These are phyloP conservation scores for Hemicrepidius hirtus DNA, from an alignment of 2,888 invertebrate species.

Conservation along the genomic window DNA sequence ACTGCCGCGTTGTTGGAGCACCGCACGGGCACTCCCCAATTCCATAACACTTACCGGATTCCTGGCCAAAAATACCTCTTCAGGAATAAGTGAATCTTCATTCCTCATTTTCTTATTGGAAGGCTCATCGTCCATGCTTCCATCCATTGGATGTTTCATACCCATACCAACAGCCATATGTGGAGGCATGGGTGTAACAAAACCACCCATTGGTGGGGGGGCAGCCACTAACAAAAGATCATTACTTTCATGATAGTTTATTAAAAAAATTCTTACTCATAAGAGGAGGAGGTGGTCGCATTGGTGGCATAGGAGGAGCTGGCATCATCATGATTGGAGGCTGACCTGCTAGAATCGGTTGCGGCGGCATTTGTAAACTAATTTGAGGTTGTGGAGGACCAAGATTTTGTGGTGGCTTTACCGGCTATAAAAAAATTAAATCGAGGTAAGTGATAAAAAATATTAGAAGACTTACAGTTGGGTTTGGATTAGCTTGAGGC, in stretches of 20 bases:
- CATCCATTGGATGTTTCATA: slow-evolving; percentile 73
- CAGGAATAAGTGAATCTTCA: slow-evolving; percentile 95
- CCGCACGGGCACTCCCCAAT: no score
- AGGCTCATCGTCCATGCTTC: slow-evolving; percentile 85
- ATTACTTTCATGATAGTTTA: not conserved
- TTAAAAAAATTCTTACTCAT: slow-evolving; percentile 71
- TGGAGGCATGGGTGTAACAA: slow-evolving; percentile 70
- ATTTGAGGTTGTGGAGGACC: slow-evolving; percentile 66
- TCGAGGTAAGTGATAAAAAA: no score
- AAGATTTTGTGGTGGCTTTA: slow-evolving; percentile 70
- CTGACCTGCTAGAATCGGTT: slow-evolving; percentile 73
- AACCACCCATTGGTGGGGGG: slow-evolving; percentile 73
- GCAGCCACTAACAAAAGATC: slow-evolving; percentile 67
- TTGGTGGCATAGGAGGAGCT: slow-evolving; percentile 75
- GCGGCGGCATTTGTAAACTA: slow-evolving; percentile 66
- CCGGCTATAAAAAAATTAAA: no score
- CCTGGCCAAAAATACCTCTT: slow-evolving; percentile 84
- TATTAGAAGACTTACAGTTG: slow-evolving; percentile 51
- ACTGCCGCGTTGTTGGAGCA: no score
- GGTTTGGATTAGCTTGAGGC: slow-evolving; percentile 65
- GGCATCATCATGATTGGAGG: slow-evolving; percentile 79
- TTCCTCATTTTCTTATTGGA: slow-evolving; percentile 91
- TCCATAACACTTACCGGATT: slow-evolving; percentile 78
- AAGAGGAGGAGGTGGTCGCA: slow-evolving; percentile 76
- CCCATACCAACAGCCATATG: slow-evolving; percentile 69